Evolutionary conservation across 2,113 vertebrate genomes (phyloP), one percentile per base, ranked within the genome.

Genomic region (Nipponia nippon): DNA sequence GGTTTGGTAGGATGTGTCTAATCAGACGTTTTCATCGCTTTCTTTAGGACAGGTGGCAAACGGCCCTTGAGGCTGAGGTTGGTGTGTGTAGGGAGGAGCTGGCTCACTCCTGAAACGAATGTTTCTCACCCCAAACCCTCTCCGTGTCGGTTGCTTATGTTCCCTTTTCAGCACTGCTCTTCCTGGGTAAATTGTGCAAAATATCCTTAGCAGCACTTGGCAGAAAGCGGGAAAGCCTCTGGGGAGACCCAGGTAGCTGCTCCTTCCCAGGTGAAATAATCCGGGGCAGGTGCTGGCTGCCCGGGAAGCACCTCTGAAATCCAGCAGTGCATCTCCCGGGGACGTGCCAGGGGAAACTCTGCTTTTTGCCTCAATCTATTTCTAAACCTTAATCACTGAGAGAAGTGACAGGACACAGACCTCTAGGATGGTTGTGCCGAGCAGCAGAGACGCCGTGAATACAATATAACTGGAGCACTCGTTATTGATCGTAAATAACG

Each of bases 391-490:
- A 6, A 5, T 34, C 30, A 2, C 71, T 3, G 49, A 9, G 65
- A 50, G 3, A 8, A 29, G 71, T 3, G 17, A 2, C 13, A 25
- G 26, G 40, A 19, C 55, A 6, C 69, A 4, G 77, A 46, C 30
- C 73, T 23, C 36, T 8, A 4, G 78, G 62, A 1, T 22, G 15
- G 0, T 2, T 30, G 82, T 2, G 15, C 73, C 6, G 67, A 13
- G 75, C 1, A 34, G 52, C 1, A 25, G 20, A 17, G 49, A 6
- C 46, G 8, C 40, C 0, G 0, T 3, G 53, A 55, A 59, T 26
- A 5, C 44, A 5, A 2, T 6, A 1, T 1, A 12, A 5, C 53
- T 8, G 19, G 8, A 26, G 88, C 10, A 8, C 62, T 42, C 15
- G 3, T 10, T 20, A 29, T 19, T 12, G 4, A 21, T 17, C 58